A percentile compares a stretch with the other conserved stretches of the same genome.
phyloP scores from a whole-genome alignment of 1,140 invertebrate genomes.

The Ceratosolen fusciceps region DNA sequence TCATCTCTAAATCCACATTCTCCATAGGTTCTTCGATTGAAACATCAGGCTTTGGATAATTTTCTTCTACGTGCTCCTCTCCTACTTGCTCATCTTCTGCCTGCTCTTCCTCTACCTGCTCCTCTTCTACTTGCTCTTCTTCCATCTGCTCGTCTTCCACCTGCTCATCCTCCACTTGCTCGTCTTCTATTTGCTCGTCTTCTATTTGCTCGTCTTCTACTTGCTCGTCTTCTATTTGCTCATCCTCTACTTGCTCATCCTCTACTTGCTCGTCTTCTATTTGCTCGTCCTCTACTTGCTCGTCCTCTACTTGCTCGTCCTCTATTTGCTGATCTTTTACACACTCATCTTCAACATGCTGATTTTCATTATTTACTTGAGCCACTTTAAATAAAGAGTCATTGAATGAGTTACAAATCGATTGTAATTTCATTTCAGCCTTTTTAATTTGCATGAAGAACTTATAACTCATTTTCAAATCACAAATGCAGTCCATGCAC shows the following conservation, averaged over 20 bases:
- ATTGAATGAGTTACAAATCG: constrained; percentile 57
- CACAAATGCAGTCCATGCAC: constrained; percentile 70
- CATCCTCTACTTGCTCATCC: too few relatives aligned
- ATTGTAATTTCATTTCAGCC: constrained; percentile 66
- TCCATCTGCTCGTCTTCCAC: too few relatives aligned
- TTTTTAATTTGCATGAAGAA: constrained; percentile 71
- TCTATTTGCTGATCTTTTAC: neutral
- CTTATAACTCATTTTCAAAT: constrained; percentile 69
- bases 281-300: neutral
- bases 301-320: neutral
- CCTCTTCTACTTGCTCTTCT: too few relatives aligned
- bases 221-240: too few relatives aligned
- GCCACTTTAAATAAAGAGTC: constrained; percentile 39
- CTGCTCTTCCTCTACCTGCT: too few relatives aligned
- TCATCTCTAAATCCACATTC: neutral
- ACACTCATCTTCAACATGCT: constrained; percentile 5
- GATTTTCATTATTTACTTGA: constrained; percentile 15
- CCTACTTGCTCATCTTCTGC: too few relatives aligned
- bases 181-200: too few relatives aligned
- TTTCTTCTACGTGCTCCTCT: neutral
- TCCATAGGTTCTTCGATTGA: neutral
- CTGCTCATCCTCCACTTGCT: too few relatives aligned
- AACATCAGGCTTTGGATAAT: neutral
- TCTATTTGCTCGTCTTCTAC: too few relatives aligned
- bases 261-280: too few relatives aligned